Conservation (phyloP, 2,113 vertebrate genomes). For the Chroicocephalus ridibundus region DNA sequence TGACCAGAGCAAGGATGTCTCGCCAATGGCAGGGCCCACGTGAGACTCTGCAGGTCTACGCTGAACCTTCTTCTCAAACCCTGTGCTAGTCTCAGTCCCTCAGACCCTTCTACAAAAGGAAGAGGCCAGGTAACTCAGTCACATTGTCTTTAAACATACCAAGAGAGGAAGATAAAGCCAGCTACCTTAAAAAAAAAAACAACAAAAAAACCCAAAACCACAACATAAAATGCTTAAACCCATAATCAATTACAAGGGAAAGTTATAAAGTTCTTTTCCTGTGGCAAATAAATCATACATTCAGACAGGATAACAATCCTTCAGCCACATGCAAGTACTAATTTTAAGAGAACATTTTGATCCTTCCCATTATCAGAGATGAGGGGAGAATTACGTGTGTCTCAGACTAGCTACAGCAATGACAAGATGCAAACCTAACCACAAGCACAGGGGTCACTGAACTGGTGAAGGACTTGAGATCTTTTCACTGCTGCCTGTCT, state of each 20-base stretch:
- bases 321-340: neutral
- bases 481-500: neutral
- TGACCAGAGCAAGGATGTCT: neutral
- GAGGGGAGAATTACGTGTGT: neutral
- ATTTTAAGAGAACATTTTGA: conserved; percentile 14
- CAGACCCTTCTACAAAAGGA: neutral
- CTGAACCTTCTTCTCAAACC: neutral
- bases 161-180: neutral
- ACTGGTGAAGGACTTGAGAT: neutral
- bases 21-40: rapidly evolving
- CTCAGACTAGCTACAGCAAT: neutral
- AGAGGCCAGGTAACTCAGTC: neutral
- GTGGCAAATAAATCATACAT: neutral
- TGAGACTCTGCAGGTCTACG: rapidly evolving
- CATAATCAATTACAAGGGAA: neutral
- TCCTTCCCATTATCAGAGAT: neutral
- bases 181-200: neutral
- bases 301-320: neutral
- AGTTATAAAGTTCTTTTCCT: neutral
- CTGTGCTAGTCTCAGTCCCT: neutral
- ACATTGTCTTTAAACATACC: neutral
- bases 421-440: neutral
- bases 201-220: neutral
- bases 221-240: neutral
- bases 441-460: neutral